A percentile compares a stretch with the other conserved stretches of the same genome.
phyloP scores from a whole-genome alignment of 2,888 invertebrate species.

The Allophyes oxyacanthae region DNA sequence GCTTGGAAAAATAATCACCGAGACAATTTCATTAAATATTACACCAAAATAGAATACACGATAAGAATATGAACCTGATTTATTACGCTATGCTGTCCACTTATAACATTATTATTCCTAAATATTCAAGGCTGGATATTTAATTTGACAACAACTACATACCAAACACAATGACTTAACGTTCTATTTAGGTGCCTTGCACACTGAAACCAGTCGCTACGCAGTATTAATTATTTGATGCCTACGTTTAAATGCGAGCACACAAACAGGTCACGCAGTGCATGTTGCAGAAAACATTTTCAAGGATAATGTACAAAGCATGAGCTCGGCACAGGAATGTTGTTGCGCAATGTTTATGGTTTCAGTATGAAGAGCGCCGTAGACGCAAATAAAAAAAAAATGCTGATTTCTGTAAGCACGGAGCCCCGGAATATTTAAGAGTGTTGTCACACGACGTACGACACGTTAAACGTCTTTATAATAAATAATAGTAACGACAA shows the following conservation, averaged over 20 bases:
- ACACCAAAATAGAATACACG: conserved; percentile 47
- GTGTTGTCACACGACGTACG: conserved; percentile 16
- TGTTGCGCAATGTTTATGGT: conserved; percentile 11
- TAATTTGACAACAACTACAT: conserved; percentile 31
- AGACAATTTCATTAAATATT: conserved; percentile 31
- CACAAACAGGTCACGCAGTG: not conserved
- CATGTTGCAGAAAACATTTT: conserved; percentile 1
- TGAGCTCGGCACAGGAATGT: not conserved
- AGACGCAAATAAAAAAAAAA: conserved; percentile 16
- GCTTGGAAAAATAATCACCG: conserved; percentile 39
- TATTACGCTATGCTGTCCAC: conserved; percentile 29
- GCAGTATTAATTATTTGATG: conserved; percentile 1
- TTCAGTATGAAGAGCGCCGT: conserved; percentile 17
- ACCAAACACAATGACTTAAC: conserved; percentile 41
- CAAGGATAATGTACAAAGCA: not conserved
- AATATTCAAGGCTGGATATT: conserved; percentile 43
- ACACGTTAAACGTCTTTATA: conserved; percentile 11
- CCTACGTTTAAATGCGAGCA: conserved; percentile 9
- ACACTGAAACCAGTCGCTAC: conserved; percentile 27
- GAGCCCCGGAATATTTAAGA: conserved; percentile 17
- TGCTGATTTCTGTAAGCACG: conserved; percentile 25
- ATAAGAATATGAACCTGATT: conserved; percentile 40
- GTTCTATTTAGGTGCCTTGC: conserved; percentile 32
- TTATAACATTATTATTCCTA: conserved; percentile 38
- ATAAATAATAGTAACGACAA: conserved; percentile 36